Conservation (phyloP, 53 echinoderm and acorn worm genomes). For the Pentamera pediparva region DNA sequence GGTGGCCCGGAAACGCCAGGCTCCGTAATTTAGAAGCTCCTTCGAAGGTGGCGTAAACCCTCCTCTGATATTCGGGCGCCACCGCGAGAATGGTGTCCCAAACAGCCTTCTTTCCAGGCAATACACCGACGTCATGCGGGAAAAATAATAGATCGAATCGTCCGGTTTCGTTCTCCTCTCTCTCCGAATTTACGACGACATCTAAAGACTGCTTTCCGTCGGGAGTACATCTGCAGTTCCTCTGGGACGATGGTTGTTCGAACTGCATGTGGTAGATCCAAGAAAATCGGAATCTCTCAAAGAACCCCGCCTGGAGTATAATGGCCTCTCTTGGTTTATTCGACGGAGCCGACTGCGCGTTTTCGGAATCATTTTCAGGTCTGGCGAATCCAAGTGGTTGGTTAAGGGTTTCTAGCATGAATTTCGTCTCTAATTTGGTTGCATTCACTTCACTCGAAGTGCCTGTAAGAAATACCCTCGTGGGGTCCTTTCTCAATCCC, state of each 20-base stretch:
- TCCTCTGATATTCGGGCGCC: neutral
- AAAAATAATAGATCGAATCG: neutral
- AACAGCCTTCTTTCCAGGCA: neutral
- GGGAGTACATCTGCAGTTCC: neutral
- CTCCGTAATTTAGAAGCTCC: neutral
- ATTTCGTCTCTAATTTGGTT: too few relatives aligned
- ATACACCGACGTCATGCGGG: slow-evolving; percentile 13
- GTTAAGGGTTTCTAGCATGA: too few relatives aligned
- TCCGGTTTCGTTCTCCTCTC: neutral
- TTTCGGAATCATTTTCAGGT: too few relatives aligned
- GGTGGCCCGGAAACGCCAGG: neutral
- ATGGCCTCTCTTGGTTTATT: too few relatives aligned
- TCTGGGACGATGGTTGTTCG: neutral
- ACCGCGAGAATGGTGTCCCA: slow-evolving; percentile 2
- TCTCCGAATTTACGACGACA: neutral
- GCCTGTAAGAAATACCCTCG: too few relatives aligned
- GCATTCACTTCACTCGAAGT: too few relatives aligned
- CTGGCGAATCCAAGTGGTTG: too few relatives aligned
- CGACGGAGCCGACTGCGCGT: too few relatives aligned
- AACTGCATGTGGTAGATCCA: neutral
- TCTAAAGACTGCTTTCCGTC: neutral
- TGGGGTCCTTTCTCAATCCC: too few relatives aligned
- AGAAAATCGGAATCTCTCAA: neutral
- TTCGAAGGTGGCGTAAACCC: slow-evolving; percentile 9
- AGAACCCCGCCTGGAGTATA: too few relatives aligned